These are phyloP conservation scores for Eulemur albifrons DNA, from an alignment of 2,797 vertebrate species.

Conservation along the genomic window DNA sequence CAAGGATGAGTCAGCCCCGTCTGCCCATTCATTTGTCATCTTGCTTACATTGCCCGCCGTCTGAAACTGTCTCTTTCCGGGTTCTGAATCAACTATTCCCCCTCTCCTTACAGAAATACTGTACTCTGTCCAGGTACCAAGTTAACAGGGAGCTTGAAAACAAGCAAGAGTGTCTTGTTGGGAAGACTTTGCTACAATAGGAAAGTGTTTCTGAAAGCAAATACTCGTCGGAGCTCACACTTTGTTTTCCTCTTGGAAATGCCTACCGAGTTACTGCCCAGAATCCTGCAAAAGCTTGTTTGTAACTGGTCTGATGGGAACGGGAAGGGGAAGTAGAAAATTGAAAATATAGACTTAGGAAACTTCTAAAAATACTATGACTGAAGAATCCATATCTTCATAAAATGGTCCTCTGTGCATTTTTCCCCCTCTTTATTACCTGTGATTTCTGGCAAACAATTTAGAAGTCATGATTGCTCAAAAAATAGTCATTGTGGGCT, in stretches of 20 bases:
- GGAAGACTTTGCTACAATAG: not conserved
- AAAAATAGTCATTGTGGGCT: not conserved
- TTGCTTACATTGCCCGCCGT: not conserved
- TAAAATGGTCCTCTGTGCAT: not conserved
- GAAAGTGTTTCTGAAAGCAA: not conserved
- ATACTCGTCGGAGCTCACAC: not conserved
- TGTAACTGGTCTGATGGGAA: not conserved
- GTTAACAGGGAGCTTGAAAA: not conserved
- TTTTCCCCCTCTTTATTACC: not conserved
- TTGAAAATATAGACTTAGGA: not conserved
- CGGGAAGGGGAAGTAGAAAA: not conserved
- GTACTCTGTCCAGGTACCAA: not conserved
- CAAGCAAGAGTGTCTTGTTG: not conserved
- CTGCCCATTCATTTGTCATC: not conserved
- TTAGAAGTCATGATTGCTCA: constrained; percentile 11
- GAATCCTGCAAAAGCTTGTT: not conserved
- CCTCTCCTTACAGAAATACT: not conserved
- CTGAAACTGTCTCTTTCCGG: not conserved
- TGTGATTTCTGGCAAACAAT: not conserved
- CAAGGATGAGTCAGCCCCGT: not conserved
- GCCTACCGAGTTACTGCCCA: not conserved
- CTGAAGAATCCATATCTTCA: not conserved
- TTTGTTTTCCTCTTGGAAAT: not conserved
- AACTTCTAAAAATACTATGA: not conserved
- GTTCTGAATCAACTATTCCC: not conserved